Base-by-base conservation (phyloP, 2,888 invertebrate genomes). In the Lasioglossum zephyrum region DNA sequence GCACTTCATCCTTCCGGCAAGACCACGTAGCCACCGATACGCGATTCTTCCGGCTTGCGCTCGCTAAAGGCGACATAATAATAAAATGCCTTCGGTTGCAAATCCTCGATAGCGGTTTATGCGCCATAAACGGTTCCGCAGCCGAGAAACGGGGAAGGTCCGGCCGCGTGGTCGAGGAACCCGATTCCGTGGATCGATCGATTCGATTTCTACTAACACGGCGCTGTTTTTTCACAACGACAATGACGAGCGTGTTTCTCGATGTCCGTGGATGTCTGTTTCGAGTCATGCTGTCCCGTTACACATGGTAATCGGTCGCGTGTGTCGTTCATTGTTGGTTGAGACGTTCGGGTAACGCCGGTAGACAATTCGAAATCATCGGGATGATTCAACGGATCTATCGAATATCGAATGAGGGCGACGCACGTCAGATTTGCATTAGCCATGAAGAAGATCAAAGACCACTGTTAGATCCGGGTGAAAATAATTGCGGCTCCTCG, bases 341-440 rank as follows among this genome's bases (percentile, higher is more conserved):
- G 85, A 74, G 80, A 79, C 79, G 79, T 90, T 82, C 85, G 84
- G 74, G 85, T 47, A 53, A 73, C 22, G 60, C 5, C 60, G 78
- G 72, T 77, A 69, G 76, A 83, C 82, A 77, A 87, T 87, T 82
- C 87, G 70, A 81, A 89, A 90, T 87, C 87, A 77, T 87, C 85
- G 81, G 77, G 69, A 85, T 84, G 85, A 85, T 87, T 88, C 89
- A 79, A 83, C 85, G 87, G 81, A 85, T 83, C 82, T 79, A 75
- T 85, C 86, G 82, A 77, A 82, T 81, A 79, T 82, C 81, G 84
- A 86, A 81, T 79, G 88, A 88, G 70, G 69, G 81, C 49, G 73
- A 70, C 36, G 26, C 70, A 39, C 57, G 36, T 39, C 77, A 13
- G 49, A 84, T 84, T 77, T 84, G 47, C 84, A 84, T 84, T 73